Base-by-base conservation (phyloP, 2,888 invertebrate genomes). In the Petrophora chlorosata region DNA sequence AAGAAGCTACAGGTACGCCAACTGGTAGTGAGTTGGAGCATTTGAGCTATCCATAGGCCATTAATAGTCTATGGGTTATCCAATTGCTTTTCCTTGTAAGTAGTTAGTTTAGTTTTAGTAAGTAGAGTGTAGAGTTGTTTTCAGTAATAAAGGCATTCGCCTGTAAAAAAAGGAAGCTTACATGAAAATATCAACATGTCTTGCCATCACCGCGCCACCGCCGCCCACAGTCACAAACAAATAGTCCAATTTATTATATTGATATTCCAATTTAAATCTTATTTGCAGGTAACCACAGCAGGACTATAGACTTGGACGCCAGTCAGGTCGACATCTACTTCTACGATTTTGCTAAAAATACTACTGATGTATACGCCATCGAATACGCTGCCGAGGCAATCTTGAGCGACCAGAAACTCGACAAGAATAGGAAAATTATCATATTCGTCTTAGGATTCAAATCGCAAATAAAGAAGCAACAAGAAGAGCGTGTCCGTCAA, bases 371-470 rank as follows among this genome's bases (percentile, higher is more conserved):
- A 0, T 85, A 79, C 41, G 61, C 73, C 1, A 79, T 85, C 38
- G 62, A 70, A 3, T 62, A 73, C 16, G 82, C 87, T 1, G 82
- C 80, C 0, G 58, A 66, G 25, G 73, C 79, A 9, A 87, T 89
- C 41, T 73, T 85, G 0, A 53, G 63, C 2, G 56, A 76, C 1
- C 54, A 66, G n/a, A 59, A 67, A n/a, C 62, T 89, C 3, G 79
- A 85, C 46, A 82, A 79, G 59, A 66, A 61, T 1, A 83, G 69
- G 22, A 75, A 76, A 47, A 79, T 86, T 50, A 70, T 85, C 8
- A 59, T 88, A 53, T 88, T 84, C 52, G 83, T 88, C 0, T 79
- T 74, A 0, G 89, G 89, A 1, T 89, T 76, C 60, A 86, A 84
- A 35, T 85, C 89, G 0, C 67, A 81, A 23, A 88, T 90, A 16